These are phyloP conservation scores for human DNA, from an alignment of 2,113 vertebrate genomes.

Conservation along the genomic window DNA sequence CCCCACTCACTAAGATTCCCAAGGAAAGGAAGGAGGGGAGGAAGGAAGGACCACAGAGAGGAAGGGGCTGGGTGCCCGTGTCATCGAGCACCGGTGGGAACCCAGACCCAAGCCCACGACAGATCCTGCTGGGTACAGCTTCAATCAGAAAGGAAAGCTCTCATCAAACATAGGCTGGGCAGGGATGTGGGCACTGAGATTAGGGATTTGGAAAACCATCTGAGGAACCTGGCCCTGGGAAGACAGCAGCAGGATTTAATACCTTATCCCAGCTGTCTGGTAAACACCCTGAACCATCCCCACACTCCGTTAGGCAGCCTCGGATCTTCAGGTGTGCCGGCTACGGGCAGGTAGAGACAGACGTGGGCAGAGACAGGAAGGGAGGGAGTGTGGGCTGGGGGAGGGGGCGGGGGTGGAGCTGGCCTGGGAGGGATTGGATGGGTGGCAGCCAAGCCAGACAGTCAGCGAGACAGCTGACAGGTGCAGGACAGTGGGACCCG, in stretches of 20 bases:
- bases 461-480: slow-evolving; percentile 74
- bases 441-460: slow-evolving; percentile 64
- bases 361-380: slow-evolving; percentile 68
- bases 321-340: slow-evolving; percentile 76
- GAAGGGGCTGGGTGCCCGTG: slow-evolving; percentile 31
- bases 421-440: slow-evolving; percentile 64
- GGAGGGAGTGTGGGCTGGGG: slow-evolving; percentile 36
- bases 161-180: slow-evolving; percentile 75
- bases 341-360: slow-evolving; percentile 75
- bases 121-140: slow-evolving; percentile 47
- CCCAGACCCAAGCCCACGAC: slow-evolving; percentile 40
- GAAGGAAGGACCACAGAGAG: slow-evolving; percentile 53
- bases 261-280: slow-evolving; percentile 78
- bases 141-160: slow-evolving; percentile 67
- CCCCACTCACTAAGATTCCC: neutral
- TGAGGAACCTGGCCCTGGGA: slow-evolving; percentile 82
- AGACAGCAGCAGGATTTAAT: slow-evolving; percentile 80
- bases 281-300: slow-evolving; percentile 75
- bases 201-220: slow-evolving; percentile 82
- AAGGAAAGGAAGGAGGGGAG: slow-evolving; percentile 51
- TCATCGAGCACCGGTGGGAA: neutral
- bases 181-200: slow-evolving; percentile 80
- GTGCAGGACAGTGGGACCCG: neutral
- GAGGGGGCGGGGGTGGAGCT: slow-evolving; percentile 6
- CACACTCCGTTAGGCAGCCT: slow-evolving; percentile 49